Base-by-base conservation (phyloP, 2,113 vertebrate species). In the Zootoca vivipara region DNA sequence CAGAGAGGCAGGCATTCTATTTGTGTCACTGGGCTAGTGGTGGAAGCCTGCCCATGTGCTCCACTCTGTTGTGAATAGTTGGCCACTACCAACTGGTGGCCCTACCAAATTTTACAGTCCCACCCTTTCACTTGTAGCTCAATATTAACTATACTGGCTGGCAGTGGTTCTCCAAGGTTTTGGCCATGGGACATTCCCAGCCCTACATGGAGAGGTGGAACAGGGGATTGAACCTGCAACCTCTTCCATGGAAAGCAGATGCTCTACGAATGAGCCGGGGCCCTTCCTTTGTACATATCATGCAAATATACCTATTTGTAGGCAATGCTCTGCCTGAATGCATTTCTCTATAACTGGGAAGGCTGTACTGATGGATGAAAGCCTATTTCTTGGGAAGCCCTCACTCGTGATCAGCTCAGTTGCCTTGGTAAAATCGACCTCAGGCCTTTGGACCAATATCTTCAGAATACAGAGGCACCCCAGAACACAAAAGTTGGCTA, bases 31-130 rank as follows among this genome's bases (percentile, higher is more conserved):
- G 83, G 87, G 65, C 64, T 85, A 56, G 33, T 85, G 67, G 80
- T 80, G 67, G 30, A 90, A 94, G 82, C 85, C 88, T 88, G 13
- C 74, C 56, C 87, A n/a, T 78, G 2, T 86, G 70, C 46, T 33
- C 10, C 30, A 79, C 30, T 73, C 69, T 67, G 33, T 62, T 82
- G 5, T 30, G 24, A 82, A 69, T 26, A 69, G 26, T 4, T 42
- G 64, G 22, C 46, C 69, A 15, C 20, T 52, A 52, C 46, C 46
- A 52, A 52, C 46, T 56, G 8, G 24, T 69, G 26, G 81, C 24
- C 38, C 64, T 82, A 13, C 42, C 69, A 56, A 72, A 26, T 73
- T 56, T 69, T n/a, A 7, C 46, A 10, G 42, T 46, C 6, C 30
- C 30, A 70, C 28, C 30, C 46, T 73, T 67, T 82, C 16, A 70